These are phyloP conservation scores for Catamblyrhynchus diadema DNA, from an alignment of 2,797 vertebrate genomes.

Conservation along the genomic window DNA sequence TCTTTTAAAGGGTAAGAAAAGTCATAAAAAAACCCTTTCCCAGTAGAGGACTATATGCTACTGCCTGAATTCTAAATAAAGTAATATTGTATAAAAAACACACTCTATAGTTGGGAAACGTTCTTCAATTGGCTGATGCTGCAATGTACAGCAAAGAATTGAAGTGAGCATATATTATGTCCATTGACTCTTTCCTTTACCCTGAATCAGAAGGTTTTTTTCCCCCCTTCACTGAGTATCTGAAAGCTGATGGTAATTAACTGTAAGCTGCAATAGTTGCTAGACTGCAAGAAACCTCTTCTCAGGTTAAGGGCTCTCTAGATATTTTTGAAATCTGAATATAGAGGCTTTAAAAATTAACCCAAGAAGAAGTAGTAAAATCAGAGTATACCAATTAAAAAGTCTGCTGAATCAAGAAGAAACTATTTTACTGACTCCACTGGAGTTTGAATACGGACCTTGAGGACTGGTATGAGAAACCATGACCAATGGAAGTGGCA, in stretches of 20 bases:
- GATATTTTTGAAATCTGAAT: neutral
- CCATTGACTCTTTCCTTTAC: neutral
- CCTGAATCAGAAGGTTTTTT: neutral
- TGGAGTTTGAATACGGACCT: neutral
- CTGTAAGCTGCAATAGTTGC: neutral
- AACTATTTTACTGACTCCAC: neutral
- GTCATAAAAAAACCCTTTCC: accelerated
- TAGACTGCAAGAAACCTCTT: neutral
- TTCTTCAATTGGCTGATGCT: neutral
- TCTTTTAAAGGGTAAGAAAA: neutral
- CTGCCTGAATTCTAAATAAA: neutral
- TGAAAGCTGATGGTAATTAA: neutral
- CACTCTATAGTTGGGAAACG: neutral
- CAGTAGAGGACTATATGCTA: neutral
- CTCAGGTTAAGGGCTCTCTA: neutral
- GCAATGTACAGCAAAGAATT: neutral
- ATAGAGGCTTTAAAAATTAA: neutral
- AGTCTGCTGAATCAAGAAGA: neutral
- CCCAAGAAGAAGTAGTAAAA: neutral
- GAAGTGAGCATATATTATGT: neutral
- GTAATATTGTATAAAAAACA: neutral
- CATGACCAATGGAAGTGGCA: neutral
- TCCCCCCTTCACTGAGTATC: neutral
- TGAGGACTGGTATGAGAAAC: neutral
- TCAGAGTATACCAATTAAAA: neutral